Evolutionary conservation across 2,797 vertebrate genomes (phyloP).

Genomic region (Xiphorhynchus erythropygius): DNA sequence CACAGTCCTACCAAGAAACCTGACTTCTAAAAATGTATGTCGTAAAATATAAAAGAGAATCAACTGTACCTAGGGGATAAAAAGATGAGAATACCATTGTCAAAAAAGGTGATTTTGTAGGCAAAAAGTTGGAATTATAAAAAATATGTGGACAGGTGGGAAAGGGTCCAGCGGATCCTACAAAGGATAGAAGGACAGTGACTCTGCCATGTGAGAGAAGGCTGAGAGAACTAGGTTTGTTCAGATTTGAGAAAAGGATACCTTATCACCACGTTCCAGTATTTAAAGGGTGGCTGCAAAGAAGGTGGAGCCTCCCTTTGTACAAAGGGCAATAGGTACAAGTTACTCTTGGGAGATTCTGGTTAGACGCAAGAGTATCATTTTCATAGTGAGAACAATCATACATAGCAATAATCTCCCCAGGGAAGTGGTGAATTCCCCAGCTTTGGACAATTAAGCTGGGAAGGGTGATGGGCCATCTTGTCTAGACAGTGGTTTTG

Average conservation of each 20-base stretch:
- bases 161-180: background rate
- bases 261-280: background rate
- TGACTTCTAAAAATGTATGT: background rate
- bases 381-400: background rate
- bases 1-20: background rate
- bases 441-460: background rate
- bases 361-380: background rate
- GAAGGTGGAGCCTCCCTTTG: background rate
- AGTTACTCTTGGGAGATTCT: background rate
- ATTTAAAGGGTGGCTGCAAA: background rate
- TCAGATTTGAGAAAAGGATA: background rate
- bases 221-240: background rate
- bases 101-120: background rate
- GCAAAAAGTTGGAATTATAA: background rate
- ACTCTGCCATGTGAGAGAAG: background rate
- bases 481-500: background rate
- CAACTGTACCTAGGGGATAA: background rate
- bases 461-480: background rate
- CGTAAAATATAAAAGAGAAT: background rate
- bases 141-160: background rate
- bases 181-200: background rate
- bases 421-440: background rate
- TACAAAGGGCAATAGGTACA: accelerated
- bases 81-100: background rate
- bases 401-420: background rate